Conservation (phyloP, 2,797 vertebrate species). For the Galaxias olidus region DNA sequence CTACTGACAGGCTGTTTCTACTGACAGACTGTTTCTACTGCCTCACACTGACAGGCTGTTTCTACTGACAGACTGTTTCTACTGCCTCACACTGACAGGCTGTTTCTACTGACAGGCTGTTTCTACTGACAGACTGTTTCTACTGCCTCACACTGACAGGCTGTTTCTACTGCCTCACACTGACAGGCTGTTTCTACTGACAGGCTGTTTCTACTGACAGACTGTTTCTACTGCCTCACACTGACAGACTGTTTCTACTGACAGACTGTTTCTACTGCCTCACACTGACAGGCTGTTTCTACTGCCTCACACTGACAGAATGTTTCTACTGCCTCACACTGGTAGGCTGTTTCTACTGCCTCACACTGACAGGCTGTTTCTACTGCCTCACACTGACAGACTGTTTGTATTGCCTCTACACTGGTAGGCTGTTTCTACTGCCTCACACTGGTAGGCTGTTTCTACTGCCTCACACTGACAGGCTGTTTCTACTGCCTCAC, state of each 20-base stretch:
- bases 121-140: not conserved
- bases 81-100: conserved; percentile 48
- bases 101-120: no score
- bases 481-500: conserved; percentile 54
- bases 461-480: conserved; percentile 45
- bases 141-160: conserved; percentile 46
- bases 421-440: no score
- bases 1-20: no score
- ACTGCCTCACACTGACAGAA: conserved; percentile 48
- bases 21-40: conserved; percentile 23
- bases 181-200: conserved; percentile 24
- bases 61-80: not conserved
- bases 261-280: conserved; percentile 43
- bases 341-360: no score
- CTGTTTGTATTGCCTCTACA: conserved; percentile 54
- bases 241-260: conserved; percentile 23
- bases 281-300: conserved; percentile 37
- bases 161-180: conserved; percentile 52
- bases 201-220: no score
- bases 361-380: not conserved
- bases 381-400: conserved; percentile 46
- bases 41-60: no score
- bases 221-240: conserved; percentile 53
- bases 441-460: not conserved
- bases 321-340: conserved; percentile 57